phyloP scores from a whole-genome alignment of 1,140 invertebrate genomes.

The Littorina saxatilis region DNA sequence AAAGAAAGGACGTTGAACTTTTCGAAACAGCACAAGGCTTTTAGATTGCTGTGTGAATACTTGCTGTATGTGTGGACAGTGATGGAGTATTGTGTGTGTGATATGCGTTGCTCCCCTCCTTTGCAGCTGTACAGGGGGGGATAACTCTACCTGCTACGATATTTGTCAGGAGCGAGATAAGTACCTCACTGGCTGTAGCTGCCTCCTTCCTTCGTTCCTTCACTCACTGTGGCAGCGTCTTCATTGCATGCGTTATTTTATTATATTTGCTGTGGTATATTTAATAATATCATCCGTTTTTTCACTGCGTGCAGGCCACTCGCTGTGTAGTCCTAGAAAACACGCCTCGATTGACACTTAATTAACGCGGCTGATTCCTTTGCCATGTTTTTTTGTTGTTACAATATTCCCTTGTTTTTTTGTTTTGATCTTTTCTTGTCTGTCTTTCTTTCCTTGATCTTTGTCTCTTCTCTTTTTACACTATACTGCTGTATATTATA shows the following conservation, averaged over 20 bases:
- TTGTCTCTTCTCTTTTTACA: no score
- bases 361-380: no score
- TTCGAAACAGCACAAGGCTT: no score
- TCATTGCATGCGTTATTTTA: not conserved
- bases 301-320: no score
- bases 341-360: not conserved
- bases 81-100: not conserved
- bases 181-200: slow-evolving; percentile 7
- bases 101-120: not conserved
- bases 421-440: not conserved
- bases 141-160: not conserved
- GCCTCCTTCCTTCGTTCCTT: not conserved
- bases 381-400: no score
- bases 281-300: no score
- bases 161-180: slow-evolving; percentile 33
- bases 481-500: no score
- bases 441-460: not conserved
- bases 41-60: no score
- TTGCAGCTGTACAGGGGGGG: slow-evolving; percentile 27
- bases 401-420: no score
- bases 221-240: not conserved
- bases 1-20: no score
- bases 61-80: no score
- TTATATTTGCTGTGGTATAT: not conserved
- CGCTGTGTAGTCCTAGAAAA: no score